Base-by-base conservation (phyloP, 2,888 invertebrate species). In the Alitta virens region DNA sequence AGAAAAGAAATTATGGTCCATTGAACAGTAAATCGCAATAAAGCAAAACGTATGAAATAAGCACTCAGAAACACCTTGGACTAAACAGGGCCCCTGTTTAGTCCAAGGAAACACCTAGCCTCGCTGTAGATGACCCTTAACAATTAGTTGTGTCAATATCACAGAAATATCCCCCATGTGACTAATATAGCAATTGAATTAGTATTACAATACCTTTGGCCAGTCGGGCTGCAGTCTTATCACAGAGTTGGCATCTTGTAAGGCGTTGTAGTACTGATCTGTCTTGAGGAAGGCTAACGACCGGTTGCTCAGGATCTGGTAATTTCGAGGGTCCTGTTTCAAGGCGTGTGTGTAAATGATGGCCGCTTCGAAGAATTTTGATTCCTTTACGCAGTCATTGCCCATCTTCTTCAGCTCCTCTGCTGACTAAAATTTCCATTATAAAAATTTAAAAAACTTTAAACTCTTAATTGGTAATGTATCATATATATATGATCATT, bases 301-400 rank as follows among this genome's bases (percentile, higher is more conserved):
- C 75, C 92, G 85, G 80, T 92, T 92, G 76, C 91, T 91, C 81
- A 88, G 89, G 52, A 91, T 79, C 18, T 88, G 85, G 75, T 86
- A 87, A 83, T 90, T 90, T 66, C 85, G 85, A 9, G 88, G 87
- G 69, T 90, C 89, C 71, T 88, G 77, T 82, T 90, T 89, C 70
- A 92, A 87, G 1, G 90, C 92, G 72, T 90, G 87, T 0, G 90
- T 89, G 76, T 92, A 92, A 81, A 90, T 88, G 62, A 91, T 81
- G 64, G 91, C 86, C 3, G 92, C 91, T 82, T 91, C 90, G 68
- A 87, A 87, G 79, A 84, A 90, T 76, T 90, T 89, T 58, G 86
- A 86, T 70, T 88, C 86, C 77, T 88, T 88, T 51, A 91, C 87
- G 75, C 89, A 89, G 56, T 86, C 86, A 82, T 92, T 92, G 27